Evolutionary conservation across 2,888 invertebrate species (phyloP).

Genomic region (Stenodema calcarata): DNA sequence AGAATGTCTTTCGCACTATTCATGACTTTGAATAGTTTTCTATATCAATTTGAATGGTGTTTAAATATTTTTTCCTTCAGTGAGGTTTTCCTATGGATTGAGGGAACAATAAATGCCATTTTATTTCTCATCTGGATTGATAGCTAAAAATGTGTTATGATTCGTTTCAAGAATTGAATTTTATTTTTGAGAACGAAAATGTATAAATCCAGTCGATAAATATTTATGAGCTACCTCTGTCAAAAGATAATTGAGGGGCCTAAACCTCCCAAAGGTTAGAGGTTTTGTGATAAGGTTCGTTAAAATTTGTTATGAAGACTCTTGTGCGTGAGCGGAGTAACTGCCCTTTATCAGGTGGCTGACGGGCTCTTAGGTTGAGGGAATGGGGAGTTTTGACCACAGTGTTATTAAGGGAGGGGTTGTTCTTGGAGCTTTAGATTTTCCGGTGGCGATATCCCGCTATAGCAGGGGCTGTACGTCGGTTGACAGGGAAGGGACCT

Average conservation of each 20-base stretch:
- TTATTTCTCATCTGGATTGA: no score
- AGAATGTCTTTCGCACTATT: no score
- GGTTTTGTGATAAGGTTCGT: slow-evolving; percentile 40
- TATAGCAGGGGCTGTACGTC: background rate
- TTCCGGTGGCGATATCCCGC: slow-evolving; percentile 9
- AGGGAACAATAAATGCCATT: no score
- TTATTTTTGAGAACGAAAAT: background rate
- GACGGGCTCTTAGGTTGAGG: background rate
- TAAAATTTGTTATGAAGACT: slow-evolving; percentile 50
- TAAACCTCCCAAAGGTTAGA: background rate
- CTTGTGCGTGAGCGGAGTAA: slow-evolving; percentile 24
- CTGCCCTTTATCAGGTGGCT: slow-evolving; percentile 27
- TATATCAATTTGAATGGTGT: no score
- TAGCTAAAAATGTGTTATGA: no score
- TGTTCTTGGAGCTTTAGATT: slow-evolving; percentile 35
- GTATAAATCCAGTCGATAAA: background rate
- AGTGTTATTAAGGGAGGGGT: slow-evolving; percentile 35
- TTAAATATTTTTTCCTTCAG: no score
- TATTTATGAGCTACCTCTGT: background rate
- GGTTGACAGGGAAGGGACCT: slow-evolving; percentile 8
- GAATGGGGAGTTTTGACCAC: background rate
- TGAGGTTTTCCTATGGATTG: no score
- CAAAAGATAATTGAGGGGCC: background rate
- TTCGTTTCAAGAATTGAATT: no score
- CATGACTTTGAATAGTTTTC: no score